These are phyloP conservation scores for Harpalus rufipes DNA, from an alignment of 2,888 invertebrate species.

Conservation along the genomic window DNA sequence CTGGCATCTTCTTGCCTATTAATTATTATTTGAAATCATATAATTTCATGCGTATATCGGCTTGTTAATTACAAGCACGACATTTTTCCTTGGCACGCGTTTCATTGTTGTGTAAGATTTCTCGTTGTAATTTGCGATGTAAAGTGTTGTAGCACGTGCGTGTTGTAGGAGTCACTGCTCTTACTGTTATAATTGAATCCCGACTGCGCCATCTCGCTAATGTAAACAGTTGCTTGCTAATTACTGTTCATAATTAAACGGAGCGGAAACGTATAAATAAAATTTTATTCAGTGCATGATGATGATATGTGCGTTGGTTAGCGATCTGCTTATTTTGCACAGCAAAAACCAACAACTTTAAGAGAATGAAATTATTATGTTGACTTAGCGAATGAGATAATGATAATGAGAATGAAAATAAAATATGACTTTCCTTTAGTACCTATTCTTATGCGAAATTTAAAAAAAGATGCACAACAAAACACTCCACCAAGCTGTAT, in stretches of 20 bases:
- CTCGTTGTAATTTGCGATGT: background rate
- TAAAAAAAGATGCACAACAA: no score
- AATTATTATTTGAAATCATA: background rate
- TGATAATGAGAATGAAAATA: constrained; percentile 15
- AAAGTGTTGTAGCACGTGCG: constrained; percentile 6
- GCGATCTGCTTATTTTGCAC: constrained; percentile 24
- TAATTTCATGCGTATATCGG: background rate
- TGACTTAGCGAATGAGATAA: background rate
- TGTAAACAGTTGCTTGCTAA: constrained; percentile 65
- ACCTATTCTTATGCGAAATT: no score
- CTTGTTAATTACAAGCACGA: background rate
- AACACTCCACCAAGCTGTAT: no score
- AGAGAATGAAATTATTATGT: constrained; percentile 15
- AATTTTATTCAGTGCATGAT: constrained; percentile 66
- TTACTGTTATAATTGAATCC: constrained; percentile 62
- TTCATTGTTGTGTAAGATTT: background rate
- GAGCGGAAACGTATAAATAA: constrained; percentile 66
- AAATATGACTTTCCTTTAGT: background rate
- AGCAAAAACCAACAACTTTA: constrained; percentile 8
- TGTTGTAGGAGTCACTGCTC: constrained; percentile 4
- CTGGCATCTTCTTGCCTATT: background rate
- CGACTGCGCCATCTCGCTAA: constrained; percentile 57
- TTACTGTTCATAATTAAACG: constrained; percentile 66
- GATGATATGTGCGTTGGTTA: constrained; percentile 53
- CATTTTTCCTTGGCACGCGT: background rate